Base-by-base conservation (phyloP, 2,113 vertebrate species). In the Platysternon megacephalum region DNA sequence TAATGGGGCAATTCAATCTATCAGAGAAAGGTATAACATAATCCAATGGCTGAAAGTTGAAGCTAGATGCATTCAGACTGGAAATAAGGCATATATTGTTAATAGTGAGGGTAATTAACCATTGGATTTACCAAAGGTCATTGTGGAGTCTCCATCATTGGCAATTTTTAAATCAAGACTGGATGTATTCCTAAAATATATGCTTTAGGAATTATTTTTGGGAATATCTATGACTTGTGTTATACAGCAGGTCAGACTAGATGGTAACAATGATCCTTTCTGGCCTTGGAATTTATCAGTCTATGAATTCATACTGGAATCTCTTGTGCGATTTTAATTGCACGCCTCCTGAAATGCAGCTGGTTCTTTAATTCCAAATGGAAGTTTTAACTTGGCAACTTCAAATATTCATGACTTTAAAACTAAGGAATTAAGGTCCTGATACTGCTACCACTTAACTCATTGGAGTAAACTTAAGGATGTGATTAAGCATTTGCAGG, bases 381-480 rank as follows among this genome's bases (percentile, higher is more conserved):
- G 53, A 92, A 91, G 52, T 91, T 90, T 88, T 92, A 65, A 82
- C 84, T 56, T 92, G 29, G 81, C 48, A 32, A 32, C 78, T 86
- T 79, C 74, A 91, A 61, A 81, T 13, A 78, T 1, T 0, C 10
- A n/a, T 11, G 72, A 72, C 11, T 49, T 85, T 83, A 84, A 94
- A 88, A 83, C 61, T 85, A 91, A 22, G 0, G 0, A 88, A 86
- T 39, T 68, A 87, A 92, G 22, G 17, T 35, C 14, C 6, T 35
- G 29, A 65, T 65, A 35, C 32, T 65, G 29, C 61, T 65, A 65
- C 61, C 14, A 35, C 61, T 65, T 35, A 65, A 65, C 61, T 65
- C 61, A 65, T 16, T 65, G 32, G 32, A 65, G 61, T 65, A 35
- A 86, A 88, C 11, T 28, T 88, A 88, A 28, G 82, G 17, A 82